Evolutionary conservation across 1,140 invertebrate genomes (phyloP).

Genomic region (Phenacoccus solenopsis): DNA sequence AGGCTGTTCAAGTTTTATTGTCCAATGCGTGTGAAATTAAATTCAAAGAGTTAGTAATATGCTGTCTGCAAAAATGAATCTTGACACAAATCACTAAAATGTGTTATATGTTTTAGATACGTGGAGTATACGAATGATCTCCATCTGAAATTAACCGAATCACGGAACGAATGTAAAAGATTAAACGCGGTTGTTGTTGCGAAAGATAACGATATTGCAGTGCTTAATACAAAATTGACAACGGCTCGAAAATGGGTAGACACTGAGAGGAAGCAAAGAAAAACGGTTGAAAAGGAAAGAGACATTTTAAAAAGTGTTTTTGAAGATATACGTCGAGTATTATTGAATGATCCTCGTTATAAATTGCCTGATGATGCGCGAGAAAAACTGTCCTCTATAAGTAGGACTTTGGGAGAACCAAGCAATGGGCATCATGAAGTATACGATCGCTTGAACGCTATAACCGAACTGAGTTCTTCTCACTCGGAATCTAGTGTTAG

Average conservation of each 20-base stretch:
- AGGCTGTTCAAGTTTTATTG: too few relatives aligned
- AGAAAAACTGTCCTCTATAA: neutral
- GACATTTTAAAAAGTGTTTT: neutral
- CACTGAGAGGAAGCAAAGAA: neutral
- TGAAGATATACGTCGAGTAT: neutral
- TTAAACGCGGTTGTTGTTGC: too few relatives aligned
- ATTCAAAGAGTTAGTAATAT: too few relatives aligned
- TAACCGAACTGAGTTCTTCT: neutral
- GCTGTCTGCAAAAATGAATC: too few relatives aligned
- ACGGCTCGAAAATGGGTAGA: neutral
- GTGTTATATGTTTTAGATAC: too few relatives aligned
- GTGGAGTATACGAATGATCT: too few relatives aligned
- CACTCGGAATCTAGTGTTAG: neutral
- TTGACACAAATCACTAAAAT: too few relatives aligned
- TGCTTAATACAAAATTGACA: neutral
- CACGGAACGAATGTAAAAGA: too few relatives aligned
- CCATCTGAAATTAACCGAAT: too few relatives aligned
- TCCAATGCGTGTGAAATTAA: too few relatives aligned
- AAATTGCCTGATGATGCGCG: neutral
- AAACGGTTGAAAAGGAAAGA: neutral
- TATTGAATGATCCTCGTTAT: neutral
- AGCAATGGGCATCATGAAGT: neutral
- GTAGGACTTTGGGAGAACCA: neutral
- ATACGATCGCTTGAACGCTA: neutral
- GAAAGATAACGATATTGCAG: too few relatives aligned